Evolutionary conservation across 2,797 vertebrate species (phyloP).

Genomic region (Darevskia mixta): DNA sequence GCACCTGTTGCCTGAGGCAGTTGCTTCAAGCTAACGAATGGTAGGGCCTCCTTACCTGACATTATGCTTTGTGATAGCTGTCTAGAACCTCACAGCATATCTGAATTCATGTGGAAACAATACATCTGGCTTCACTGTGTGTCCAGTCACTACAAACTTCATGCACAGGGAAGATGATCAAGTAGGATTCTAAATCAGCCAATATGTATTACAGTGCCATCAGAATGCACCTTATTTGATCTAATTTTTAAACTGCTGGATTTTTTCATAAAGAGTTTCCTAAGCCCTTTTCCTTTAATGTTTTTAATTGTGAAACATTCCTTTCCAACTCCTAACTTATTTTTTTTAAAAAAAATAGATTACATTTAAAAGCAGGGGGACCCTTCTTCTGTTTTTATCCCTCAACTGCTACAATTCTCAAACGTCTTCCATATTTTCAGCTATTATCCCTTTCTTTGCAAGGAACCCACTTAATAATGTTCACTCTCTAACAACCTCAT

Average conservation of each 20-base stretch:
- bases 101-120: background rate
- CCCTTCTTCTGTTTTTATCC: slow-evolving; percentile 75
- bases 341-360: slow-evolving; percentile 80
- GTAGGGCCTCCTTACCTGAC: too few species aligned
- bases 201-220: background rate
- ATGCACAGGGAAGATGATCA: background rate
- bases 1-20: too few species aligned
- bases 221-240: background rate
- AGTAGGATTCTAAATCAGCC: background rate
- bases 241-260: slow-evolving; percentile 61
- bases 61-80: background rate
- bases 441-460: slow-evolving; percentile 84
- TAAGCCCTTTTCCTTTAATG: slow-evolving; percentile 60
- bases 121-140: background rate
- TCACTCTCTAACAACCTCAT: slow-evolving; percentile 98
- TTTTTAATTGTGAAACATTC: slow-evolving; percentile 70
- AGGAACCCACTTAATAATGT: slow-evolving; percentile 94
- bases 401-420: slow-evolving; percentile 73
- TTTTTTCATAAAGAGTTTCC: slow-evolving; percentile 69
- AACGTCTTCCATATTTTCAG: slow-evolving; percentile 79
- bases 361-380: slow-evolving; percentile 73
- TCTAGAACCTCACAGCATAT: background rate
- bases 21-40: too few species aligned
- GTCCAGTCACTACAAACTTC: background rate
- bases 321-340: slow-evolving; percentile 67